Evolutionary conservation across 64 coral and sea anemone species (phyloP), one percentile per base, ranked within the genome.

Genomic region (Orbicella faveolata): DNA sequence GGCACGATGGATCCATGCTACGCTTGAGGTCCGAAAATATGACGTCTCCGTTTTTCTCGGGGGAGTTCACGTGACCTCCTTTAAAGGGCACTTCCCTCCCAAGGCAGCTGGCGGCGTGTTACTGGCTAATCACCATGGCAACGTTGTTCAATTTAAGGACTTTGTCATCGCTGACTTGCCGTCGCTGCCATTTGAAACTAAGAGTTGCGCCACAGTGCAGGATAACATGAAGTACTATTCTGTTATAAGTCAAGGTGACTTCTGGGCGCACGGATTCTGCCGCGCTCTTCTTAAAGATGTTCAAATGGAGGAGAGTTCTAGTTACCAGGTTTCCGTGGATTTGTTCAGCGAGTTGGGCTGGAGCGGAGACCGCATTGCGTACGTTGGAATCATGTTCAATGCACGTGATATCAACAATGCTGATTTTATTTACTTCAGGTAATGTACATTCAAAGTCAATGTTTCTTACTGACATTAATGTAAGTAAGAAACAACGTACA

Each of bases 321-420:
- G 34, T 66, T 83, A 83, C 61, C 61, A 83, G 61, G 41, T 83
- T 64, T 83, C 80, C 17, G 80, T 83, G 80, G 80, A 83, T 66
- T 44, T 83, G 19, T 83, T 65, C 15, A 83, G 62, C 36, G 80
- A 83, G 34, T 4, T 83, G 61, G 80, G 63, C 62, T 83, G 62
- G 80, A 83, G 80, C 34, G 80, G 61, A 44, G 80, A 83, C 36
- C 66, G 61, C 37, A 17, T 83, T 39, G 61, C 80, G 13, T 83
- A 83, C 36, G 14, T 83, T 36, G 80, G 80, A 66, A 83, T 83
- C 16, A 65, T 83, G 19, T 83, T 83, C 80, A 83, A 83, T 63
- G 80, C 80, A n/a, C 80, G 82, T 52, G 82, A 84, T 65, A 84
- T 84, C 41, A 84, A 84, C 25, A 84, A 84, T 72, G 82, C 63